phyloP scores from a whole-genome alignment of 2,888 invertebrate species.

The Mimumesa dahlbomi region DNA sequence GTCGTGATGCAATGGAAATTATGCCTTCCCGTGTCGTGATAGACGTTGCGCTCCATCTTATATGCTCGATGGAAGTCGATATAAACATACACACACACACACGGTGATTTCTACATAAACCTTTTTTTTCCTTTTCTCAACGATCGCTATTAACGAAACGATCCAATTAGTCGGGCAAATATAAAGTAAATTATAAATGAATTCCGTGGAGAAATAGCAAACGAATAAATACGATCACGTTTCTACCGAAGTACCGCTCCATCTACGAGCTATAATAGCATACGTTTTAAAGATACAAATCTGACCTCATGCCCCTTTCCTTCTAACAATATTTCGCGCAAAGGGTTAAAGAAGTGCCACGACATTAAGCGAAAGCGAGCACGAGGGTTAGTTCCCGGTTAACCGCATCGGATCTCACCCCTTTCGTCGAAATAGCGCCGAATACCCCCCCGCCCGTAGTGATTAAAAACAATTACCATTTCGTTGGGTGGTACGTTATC shows the following conservation, averaged over 20 bases:
- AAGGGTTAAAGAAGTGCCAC: constrained; percentile 58
- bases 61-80: constrained; percentile 54
- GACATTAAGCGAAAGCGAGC: constrained; percentile 58
- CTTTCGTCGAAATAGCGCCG: constrained; percentile 57
- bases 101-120: constrained; percentile 34
- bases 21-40: constrained; percentile 47
- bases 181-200: too few relatives aligned
- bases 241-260: too few relatives aligned
- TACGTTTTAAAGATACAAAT: constrained; percentile 44
- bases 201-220: too few relatives aligned
- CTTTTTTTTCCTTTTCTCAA: too few relatives aligned
- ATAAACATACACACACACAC: constrained; percentile 59
- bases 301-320: constrained; percentile 28
- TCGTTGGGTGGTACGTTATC: constrained; percentile 62
- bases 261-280: constrained; percentile 16
- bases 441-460: constrained; percentile 64
- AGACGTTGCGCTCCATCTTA: constrained; percentile 15
- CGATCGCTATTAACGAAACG: too few relatives aligned
- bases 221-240: too few relatives aligned
- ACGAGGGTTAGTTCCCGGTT: constrained; percentile 57
- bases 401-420: constrained; percentile 63
- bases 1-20: constrained; percentile 48
- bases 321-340: constrained; percentile 27
- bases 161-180: too few relatives aligned
- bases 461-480: constrained; percentile 79